A percentile compares a stretch with the other conserved stretches of the same genome.
These are phyloP conservation scores for Ophiodon elongatus DNA, from an alignment of 2,113 vertebrate genomes.

Conservation along the genomic window DNA sequence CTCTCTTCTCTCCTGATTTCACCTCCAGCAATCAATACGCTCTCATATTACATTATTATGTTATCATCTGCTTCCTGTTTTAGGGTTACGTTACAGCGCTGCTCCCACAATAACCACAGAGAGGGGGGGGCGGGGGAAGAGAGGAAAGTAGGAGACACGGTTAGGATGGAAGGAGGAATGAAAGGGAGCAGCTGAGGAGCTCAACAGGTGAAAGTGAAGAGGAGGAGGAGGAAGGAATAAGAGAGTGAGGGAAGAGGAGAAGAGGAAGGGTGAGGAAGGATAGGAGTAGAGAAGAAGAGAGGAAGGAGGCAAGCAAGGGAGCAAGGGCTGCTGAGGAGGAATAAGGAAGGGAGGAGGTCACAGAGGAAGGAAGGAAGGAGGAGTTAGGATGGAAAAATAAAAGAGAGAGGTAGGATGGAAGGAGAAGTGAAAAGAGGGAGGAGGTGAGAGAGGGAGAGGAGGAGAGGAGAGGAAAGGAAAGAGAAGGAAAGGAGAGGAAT, in stretches of 20 bases:
- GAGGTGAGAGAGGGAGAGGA: not conserved
- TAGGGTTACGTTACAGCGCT: conserved; percentile 30
- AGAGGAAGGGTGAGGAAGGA: not conserved
- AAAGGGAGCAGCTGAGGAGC: no score
- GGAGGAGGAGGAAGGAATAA: no score
- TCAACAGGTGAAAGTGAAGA: no score
- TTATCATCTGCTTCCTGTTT: conserved; percentile 56
- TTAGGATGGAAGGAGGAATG: not conserved
- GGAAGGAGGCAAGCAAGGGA: not conserved
- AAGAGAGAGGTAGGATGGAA: no score
- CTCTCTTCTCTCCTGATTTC: conserved; percentile 26
- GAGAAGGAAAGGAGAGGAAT: not conserved
- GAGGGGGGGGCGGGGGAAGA: not conserved
- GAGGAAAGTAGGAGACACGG: not conserved
- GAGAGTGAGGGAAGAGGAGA: no score
- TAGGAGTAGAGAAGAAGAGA: not conserved
- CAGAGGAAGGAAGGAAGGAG: not conserved
- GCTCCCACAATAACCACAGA: conserved; percentile 38
- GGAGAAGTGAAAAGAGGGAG: not conserved
- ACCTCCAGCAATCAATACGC: conserved; percentile 30
- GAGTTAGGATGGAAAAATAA: no score
- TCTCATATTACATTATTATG: conserved; percentile 53
- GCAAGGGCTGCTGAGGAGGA: not conserved
- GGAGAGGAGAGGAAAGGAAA: not conserved
- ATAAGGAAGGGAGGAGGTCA: not conserved